Conservation (phyloP, 2,113 vertebrate species). For the Ondatra zibethicus region DNA sequence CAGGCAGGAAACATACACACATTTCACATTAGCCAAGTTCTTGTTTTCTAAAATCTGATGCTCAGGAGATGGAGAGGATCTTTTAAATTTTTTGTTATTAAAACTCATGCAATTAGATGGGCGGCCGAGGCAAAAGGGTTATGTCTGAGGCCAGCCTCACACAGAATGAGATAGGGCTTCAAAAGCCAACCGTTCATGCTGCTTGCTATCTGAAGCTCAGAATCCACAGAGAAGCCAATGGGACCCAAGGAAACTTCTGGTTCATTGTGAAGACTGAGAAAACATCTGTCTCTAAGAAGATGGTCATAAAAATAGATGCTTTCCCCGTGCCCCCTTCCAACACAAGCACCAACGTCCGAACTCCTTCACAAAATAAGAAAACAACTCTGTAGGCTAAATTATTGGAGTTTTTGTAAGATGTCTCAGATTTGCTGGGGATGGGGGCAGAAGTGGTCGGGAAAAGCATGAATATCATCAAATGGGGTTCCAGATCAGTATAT, state of each 20-base stretch:
- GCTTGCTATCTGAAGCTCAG: not conserved
- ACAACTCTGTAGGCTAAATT: not conserved
- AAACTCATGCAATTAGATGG: not conserved
- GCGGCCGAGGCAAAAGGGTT: not conserved
- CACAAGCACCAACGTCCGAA: not conserved
- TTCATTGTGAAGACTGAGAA: not conserved
- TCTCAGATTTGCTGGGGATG: not conserved
- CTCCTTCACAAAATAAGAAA: not conserved
- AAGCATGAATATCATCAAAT: not conserved
- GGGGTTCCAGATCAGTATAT: not conserved
- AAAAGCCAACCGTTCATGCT: not conserved
- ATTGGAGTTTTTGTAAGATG: not conserved
- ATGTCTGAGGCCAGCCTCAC: not conserved
- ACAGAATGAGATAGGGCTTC: not conserved
- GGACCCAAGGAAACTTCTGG: not conserved
- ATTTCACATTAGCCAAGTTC: not conserved
- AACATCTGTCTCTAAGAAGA: not conserved
- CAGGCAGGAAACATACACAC: not conserved
- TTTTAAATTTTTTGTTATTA: not conserved
- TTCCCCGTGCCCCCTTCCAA: not conserved
- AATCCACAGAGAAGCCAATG: not conserved
- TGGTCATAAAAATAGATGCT: not conserved
- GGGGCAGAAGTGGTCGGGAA: not conserved
- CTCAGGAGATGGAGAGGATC: not conserved
- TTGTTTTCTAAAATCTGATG: not conserved